Base-by-base conservation (phyloP, 2,113 vertebrate species). In the Plestiodon gilberti region DNA sequence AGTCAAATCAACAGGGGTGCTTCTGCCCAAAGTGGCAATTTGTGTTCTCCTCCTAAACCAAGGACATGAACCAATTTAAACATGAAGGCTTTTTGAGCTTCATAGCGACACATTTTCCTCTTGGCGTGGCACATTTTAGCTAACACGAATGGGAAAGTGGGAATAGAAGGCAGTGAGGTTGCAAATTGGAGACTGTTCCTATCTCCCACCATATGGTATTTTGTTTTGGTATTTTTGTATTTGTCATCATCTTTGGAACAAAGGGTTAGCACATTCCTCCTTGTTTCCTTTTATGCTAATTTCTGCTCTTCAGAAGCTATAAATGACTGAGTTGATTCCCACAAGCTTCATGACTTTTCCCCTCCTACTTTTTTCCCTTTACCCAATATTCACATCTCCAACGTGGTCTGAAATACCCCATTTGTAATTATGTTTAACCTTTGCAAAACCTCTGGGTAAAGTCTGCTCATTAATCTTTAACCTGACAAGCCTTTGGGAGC, bases 401-500 rank as follows among this genome's bases (percentile, higher is more conserved):
- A 78, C 87, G 95, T 94, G 94, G 83, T 92, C 95, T 95, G 95
- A 96, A 96, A 96, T 95, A 95, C 93, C 93, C 77, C 90, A 95
- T 96, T 96, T 96, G 94, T 97, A 97, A 97, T 97, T 97, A 96
- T 93, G 89, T 94, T 95, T 97, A 96, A 97, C 97, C 96, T 97
- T 97, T 96, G 76, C 89, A 96, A 97, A 97, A 90, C 95, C 94
- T 96, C 90, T 96, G 95, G 91, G 95, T 96, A 96, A 95, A 96
- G 78, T 95, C 93, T 95, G 86, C 92, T 97, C 96, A 96, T 97
- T 97, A 97, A 97, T 96, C 95, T 97, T 96, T 97, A 95, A 96
- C 96, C 95, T 96, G 95, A 95, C 95, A 96, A 96, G 92, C 91
- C 93, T 94, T 96, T 62, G 75, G 79, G 94, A 93, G 85, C 92